phyloP scores from a whole-genome alignment of 2,888 invertebrate species.

The Schizaphis graminum region DNA sequence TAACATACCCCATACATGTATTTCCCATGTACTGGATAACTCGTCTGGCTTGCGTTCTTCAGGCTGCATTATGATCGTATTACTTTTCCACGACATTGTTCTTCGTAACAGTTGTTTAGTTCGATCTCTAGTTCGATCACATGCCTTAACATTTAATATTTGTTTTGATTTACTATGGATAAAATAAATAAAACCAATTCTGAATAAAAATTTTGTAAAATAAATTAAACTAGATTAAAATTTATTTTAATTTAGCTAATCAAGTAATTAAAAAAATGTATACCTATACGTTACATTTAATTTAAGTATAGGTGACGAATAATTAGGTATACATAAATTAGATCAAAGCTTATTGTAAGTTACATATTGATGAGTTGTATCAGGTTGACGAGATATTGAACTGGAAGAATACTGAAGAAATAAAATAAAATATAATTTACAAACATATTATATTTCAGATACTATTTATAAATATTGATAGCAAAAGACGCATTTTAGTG shows the following conservation, averaged over 20 bases:
- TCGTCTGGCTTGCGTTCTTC: constrained; percentile 55
- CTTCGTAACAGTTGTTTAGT: constrained; percentile 80
- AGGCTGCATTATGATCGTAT: constrained; percentile 45
- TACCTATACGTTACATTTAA: background rate
- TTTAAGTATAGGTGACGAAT: background rate
- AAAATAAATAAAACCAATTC: constrained; percentile 37
- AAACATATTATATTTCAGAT: background rate
- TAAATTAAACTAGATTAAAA: background rate
- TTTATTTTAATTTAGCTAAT: background rate
- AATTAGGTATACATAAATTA: background rate
- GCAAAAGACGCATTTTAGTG: background rate
- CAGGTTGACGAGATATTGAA: background rate
- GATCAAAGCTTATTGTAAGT: background rate
- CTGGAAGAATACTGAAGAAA: background rate
- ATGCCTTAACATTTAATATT: constrained; percentile 72
- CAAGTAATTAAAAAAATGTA: background rate
- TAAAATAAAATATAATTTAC: background rate
- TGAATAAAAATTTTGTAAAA: constrained; percentile 11
- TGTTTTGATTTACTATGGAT: constrained; percentile 47
- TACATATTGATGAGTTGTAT: background rate
- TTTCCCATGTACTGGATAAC: constrained; percentile 26
- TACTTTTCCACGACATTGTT: constrained; percentile 67
- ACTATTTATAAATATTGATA: background rate
- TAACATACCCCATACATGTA: constrained; percentile 53
- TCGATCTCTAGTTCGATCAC: constrained; percentile 82